These are phyloP conservation scores for Styela clava DNA, from an alignment of 23 tunicate genomes.

Conservation along the genomic window DNA sequence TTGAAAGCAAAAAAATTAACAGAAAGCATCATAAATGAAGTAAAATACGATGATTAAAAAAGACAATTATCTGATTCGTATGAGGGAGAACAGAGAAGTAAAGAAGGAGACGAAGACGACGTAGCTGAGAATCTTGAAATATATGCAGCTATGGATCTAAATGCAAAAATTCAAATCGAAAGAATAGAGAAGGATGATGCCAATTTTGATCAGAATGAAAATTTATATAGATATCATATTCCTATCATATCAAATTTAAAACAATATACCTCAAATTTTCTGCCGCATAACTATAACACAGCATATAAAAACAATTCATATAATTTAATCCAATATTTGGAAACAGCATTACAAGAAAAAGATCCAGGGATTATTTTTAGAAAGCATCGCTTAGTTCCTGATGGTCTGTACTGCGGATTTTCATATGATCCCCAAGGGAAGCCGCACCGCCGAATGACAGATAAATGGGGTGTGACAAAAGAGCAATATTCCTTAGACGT, in stretches of 20 bases:
- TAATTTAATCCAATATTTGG: constrained; percentile 5
- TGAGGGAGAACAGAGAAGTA: too few relatives aligned
- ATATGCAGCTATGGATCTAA: constrained; percentile 1
- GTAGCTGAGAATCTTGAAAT: constrained; percentile 11
- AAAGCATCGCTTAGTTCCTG: neutral
- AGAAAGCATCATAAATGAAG: neutral
- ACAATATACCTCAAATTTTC: neutral
- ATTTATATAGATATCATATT: neutral
- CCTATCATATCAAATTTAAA: neutral
- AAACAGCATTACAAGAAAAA: neutral
- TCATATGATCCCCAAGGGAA: constrained; percentile 38
- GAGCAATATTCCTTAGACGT: constrained; percentile 36
- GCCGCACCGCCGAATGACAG: constrained; percentile 34
- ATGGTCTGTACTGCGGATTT: constrained; percentile 58
- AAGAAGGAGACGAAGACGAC: neutral
- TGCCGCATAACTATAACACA: neutral
- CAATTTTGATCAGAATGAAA: neutral
- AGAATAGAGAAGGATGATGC: neutral
- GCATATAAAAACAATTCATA: constrained; percentile 9
- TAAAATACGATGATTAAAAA: neutral
- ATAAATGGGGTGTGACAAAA: constrained; percentile 28
- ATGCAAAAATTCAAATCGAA: constrained; percentile 8
- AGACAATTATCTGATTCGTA: too few relatives aligned
- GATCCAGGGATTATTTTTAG: constrained; percentile 5
- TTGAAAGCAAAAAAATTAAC: neutral